Evolutionary conservation across 1,140 invertebrate species (phyloP).

Genomic region (Lutraria rhynchaena): DNA sequence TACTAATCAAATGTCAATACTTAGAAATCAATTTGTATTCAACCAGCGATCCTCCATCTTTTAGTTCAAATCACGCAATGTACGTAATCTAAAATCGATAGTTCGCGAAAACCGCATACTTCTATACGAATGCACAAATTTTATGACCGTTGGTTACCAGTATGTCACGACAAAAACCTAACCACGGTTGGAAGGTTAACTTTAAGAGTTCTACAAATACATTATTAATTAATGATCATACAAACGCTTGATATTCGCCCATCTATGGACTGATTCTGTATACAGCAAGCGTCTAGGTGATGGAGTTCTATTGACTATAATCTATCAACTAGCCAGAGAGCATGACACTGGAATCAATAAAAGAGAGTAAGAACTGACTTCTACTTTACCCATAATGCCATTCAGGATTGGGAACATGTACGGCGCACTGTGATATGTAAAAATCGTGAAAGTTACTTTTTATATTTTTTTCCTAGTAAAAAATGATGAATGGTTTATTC

Average conservation of each 20-base stretch:
- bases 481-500: no score
- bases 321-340: conserved; percentile 19
- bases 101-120: not conserved
- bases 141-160: no score
- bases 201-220: not conserved
- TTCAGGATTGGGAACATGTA: conserved; percentile 23
- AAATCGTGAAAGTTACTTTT: no score
- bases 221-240: conserved; percentile 23
- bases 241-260: not conserved
- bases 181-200: no score
- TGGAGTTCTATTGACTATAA: conserved; percentile 36
- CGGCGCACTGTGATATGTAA: conserved; percentile 17
- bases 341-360: conserved; percentile 26
- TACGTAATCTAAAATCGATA: conserved; percentile 16
- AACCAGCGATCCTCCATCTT: conserved; percentile 9
- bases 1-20: conserved; percentile 22
- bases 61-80: conserved; percentile 25
- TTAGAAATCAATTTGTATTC: conserved; percentile 36
- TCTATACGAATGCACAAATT: no score
- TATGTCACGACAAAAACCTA: no score
- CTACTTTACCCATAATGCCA: conserved; percentile 18
- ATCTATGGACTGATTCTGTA: conserved; percentile 1
- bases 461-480: no score
- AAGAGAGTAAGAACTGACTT: not conserved
- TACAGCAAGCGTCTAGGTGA: conserved; percentile 15